Conservation (phyloP, 2,797 vertebrate species). For the Enteromius radiatus region DNA sequence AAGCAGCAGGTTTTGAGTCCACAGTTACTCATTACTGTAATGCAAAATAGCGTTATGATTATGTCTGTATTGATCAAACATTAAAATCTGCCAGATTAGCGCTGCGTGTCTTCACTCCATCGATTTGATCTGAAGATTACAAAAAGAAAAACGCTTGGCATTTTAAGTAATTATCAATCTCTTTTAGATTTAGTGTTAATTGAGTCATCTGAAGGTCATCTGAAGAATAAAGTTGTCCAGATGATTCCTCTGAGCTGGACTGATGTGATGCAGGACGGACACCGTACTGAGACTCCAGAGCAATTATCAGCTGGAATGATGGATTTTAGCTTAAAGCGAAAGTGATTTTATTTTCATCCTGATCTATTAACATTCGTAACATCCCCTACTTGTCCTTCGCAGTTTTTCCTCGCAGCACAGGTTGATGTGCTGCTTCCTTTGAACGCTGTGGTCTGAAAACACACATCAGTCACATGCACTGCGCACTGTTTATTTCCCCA, state of each 20-base stretch:
- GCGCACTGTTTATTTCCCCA: background rate
- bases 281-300: constrained; percentile 53
- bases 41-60: background rate
- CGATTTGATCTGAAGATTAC: constrained; percentile 31
- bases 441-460: background rate
- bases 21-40: background rate
- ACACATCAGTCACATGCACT: background rate
- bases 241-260: constrained; percentile 34
- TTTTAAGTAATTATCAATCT: constrained; percentile 50
- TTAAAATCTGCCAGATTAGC: background rate
- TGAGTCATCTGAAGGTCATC: constrained; percentile 55
- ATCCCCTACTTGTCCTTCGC: background rate
- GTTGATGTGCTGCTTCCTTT: background rate
- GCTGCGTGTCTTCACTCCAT: constrained; percentile 8
- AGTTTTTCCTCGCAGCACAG: background rate
- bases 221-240: constrained; percentile 36
- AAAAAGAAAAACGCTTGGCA: constrained; percentile 31
- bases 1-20: background rate
- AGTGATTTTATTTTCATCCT: constrained; percentile 60
- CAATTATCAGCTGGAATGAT: constrained; percentile 63
- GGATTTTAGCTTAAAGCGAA: constrained; percentile 63
- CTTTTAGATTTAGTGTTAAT: constrained; percentile 54
- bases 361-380: constrained; percentile 35
- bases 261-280: constrained; percentile 46
- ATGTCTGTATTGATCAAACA: background rate